Evolutionary conservation across 2,888 invertebrate genomes (phyloP), one percentile per base, ranked within the genome.

Genomic region (Unio delphinus): DNA sequence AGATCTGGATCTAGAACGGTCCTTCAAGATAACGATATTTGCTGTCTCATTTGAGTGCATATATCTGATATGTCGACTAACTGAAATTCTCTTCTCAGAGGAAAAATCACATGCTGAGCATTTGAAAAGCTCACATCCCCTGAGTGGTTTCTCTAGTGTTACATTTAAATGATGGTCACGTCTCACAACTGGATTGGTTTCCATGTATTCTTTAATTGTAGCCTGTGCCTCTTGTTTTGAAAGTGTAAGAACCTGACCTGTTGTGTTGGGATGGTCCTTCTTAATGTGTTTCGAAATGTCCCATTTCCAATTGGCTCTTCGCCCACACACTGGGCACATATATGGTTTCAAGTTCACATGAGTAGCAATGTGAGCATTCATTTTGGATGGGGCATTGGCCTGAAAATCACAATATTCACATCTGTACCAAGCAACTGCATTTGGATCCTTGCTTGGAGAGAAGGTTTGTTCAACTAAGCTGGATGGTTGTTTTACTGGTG

Each of bases 61-160:
- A 11, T 81, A 80, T 85, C 96, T 94, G 77, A 98, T 97, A 90
- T 98, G 98, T 90, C 98, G 96, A 61, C 96, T 96, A 71, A 98
- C 96, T 90, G 97, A 97, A 96, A 97, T 97, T 77, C 97, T 93
- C 96, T 96, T 97, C 88, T 97, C 97, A 55, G 97, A 97, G 82
- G 96, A 94, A 89, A 97, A 97, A 70, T 95, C 94, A 91, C 98
- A 98, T n/a, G 95, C 92, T 1, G 97, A 97, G 91, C 98, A 98
- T 90, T 96, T 96, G 90, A 96, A 98, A 1, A 69, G 78, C 20
- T 64, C 55, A 11, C 70, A 64, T 56, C 57, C 23, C 15, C 60
- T 59, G 11, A 61, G 23, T 6, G 60, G 61, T 26, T 34, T 67
- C 6, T 77, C 74, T 20, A 68, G 74, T 8, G 69, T 67, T 5